Percentiles rank a stretch among this genome's conserved stretches.
phyloP scores from a whole-genome alignment of 2,888 invertebrate genomes.

The Harpalus rubripes region DNA sequence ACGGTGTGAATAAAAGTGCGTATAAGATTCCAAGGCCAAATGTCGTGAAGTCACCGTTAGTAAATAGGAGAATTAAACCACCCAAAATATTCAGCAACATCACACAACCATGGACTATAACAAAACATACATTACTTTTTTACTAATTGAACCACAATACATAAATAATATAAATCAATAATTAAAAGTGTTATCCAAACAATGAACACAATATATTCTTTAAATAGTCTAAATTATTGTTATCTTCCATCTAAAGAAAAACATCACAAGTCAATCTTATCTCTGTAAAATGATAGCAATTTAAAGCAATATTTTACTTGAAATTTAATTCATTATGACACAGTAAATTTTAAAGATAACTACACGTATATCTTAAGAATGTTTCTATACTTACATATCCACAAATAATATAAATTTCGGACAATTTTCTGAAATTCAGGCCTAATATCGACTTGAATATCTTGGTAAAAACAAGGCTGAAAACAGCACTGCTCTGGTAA shows the following conservation, averaged over 20 bases:
- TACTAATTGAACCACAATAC: too few relatives aligned
- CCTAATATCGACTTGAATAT: conserved; percentile 99
- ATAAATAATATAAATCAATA: too few relatives aligned
- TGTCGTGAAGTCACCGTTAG: conserved; percentile 81
- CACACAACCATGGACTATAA: conserved; percentile 93
- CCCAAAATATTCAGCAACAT: conserved; percentile 93
- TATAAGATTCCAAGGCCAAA: conserved; percentile 95
- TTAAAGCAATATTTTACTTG: conserved; percentile 22
- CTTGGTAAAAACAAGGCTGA: conserved; percentile 99
- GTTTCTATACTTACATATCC: conserved; percentile 92
- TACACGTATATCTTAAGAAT: not conserved
- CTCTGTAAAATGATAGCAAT: conserved; percentile 14
- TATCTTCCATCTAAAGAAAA: not conserved
- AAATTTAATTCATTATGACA: not conserved
- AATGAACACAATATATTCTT: not conserved
- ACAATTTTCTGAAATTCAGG: conserved; percentile 98
- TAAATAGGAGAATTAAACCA: conserved; percentile 87
- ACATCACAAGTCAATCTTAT: conserved; percentile 15
- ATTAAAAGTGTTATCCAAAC: too few relatives aligned
- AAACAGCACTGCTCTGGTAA: conserved; percentile 94
- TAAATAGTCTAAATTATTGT: not conserved
- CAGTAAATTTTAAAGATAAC: too few relatives aligned
- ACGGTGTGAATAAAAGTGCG: conserved; percentile 94
- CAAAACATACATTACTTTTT: conserved; percentile 67
- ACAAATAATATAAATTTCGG: conserved; percentile 95